phyloP scores from a whole-genome alignment of 2,888 invertebrate genomes.

The Minunthozetes semirufus region DNA sequence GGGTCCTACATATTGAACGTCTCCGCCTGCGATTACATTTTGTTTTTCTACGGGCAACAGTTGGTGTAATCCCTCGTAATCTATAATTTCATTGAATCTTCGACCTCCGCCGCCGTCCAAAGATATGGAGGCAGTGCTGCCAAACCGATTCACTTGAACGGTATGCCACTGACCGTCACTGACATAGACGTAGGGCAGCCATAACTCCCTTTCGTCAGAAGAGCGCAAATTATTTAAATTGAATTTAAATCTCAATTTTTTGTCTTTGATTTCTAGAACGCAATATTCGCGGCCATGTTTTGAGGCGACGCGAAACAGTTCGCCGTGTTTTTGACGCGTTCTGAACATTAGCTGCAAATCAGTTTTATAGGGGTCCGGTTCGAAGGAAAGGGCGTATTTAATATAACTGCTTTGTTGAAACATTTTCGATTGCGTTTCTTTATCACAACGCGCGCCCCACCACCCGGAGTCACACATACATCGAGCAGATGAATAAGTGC shows the following conservation, averaged over 20 bases:
- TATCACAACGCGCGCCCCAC: conserved; percentile 61
- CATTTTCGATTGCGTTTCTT: conserved; percentile 61
- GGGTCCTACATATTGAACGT: conserved; percentile 89
- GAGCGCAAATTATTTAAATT: conserved; percentile 76
- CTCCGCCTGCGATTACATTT: conserved; percentile 90
- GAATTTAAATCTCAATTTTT: conserved; percentile 79
- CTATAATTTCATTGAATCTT: conserved; percentile 84
- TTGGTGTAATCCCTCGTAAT: conserved; percentile 74
- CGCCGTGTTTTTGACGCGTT: conserved; percentile 84
- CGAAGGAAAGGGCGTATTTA: conserved; percentile 90
- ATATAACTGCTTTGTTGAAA: conserved; percentile 91
- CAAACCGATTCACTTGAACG: conserved; percentile 80
- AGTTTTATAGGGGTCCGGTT: conserved; percentile 83
- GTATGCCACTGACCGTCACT: conserved; percentile 97
- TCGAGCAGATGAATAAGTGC: conserved; percentile 69
- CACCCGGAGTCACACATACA: conserved; percentile 94
- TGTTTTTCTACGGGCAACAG: conserved; percentile 87
- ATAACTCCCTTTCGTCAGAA: conserved; percentile 81
- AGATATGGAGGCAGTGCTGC: conserved; percentile 83
- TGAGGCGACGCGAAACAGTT: conserved; percentile 85
- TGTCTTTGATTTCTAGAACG: conserved; percentile 70
- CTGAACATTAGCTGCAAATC: conserved; percentile 88
- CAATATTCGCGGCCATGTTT: conserved; percentile 91
- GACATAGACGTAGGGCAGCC: conserved; percentile 79
- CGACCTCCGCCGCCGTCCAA: conserved; percentile 92